These are phyloP conservation scores for Corythornis vintsioides DNA, from an alignment of 2,113 vertebrate genomes.

Conservation along the genomic window DNA sequence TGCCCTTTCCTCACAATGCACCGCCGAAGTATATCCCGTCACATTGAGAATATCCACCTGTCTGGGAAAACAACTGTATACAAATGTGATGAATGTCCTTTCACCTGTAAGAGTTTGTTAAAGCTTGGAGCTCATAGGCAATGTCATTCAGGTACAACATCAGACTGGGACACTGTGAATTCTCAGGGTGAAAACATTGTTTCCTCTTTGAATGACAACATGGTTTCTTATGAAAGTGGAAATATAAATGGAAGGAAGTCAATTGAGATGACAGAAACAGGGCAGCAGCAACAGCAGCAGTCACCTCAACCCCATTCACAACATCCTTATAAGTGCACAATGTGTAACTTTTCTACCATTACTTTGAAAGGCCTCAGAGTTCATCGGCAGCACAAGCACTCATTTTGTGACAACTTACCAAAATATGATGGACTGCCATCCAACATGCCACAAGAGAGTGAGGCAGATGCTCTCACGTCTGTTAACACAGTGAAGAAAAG, in stretches of 20 bases:
- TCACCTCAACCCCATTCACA: conserved; percentile 67
- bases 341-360: conserved; percentile 91
- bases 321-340: conserved; percentile 88
- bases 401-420: conserved; percentile 92
- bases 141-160: conserved; percentile 78
- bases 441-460: conserved; percentile 81
- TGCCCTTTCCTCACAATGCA: conserved; percentile 95
- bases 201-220: conserved; percentile 77
- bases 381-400: conserved; percentile 96
- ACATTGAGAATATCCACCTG: conserved; percentile 94
- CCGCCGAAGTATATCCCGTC: conserved; percentile 90
- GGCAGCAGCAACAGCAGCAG: conserved; percentile 57
- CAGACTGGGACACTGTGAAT: conserved; percentile 87
- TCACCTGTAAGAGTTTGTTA: conserved; percentile 84
- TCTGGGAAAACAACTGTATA: conserved; percentile 91
- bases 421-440: conserved; percentile 79
- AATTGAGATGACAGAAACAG: conserved; percentile 72
- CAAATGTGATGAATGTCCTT: conserved; percentile 92
- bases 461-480: conserved; percentile 79
- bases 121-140: conserved; percentile 91
- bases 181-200: conserved; percentile 81
- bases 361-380: conserved; percentile 93
- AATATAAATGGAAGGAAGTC: conserved; percentile 85
- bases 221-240: conserved; percentile 80
- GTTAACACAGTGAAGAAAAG: conserved; percentile 91